phyloP scores from a whole-genome alignment of 1,140 invertebrate species.

The Mactra quadrangularis region DNA sequence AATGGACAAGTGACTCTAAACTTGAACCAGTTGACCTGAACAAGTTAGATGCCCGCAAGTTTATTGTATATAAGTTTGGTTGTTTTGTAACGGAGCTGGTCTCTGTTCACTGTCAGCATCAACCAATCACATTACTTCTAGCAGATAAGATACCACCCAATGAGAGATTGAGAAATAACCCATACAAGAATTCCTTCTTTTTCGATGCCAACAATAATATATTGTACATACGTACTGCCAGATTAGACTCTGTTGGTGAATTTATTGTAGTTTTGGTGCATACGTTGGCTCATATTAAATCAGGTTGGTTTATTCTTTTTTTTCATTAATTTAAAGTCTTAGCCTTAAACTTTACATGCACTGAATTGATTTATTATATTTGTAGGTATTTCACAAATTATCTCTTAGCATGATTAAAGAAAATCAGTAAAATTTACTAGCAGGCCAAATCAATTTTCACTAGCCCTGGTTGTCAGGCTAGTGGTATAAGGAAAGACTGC shows the following conservation, averaged over 20 bases:
- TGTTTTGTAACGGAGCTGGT: slow-evolving; percentile 77
- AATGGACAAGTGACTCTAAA: slow-evolving; percentile 77
- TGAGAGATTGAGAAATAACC: slow-evolving; percentile 73
- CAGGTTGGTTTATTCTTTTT: slow-evolving; percentile 69
- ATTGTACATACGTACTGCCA: slow-evolving; percentile 76
- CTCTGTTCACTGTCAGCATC: slow-evolving; percentile 73
- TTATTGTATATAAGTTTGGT: slow-evolving; percentile 82
- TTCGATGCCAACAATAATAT: slow-evolving; percentile 81
- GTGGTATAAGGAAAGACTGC: too few species aligned
- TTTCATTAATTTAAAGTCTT: neutral
- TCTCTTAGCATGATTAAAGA: too few species aligned
- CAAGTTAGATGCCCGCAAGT: slow-evolving; percentile 77
- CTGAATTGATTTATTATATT: too few species aligned
- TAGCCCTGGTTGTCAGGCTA: too few species aligned
- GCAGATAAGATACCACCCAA: slow-evolving; percentile 80
- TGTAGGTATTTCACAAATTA: too few species aligned
- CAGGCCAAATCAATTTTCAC: too few species aligned
- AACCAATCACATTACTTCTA: slow-evolving; percentile 78
- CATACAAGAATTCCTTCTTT: slow-evolving; percentile 81
- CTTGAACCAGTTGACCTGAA: slow-evolving; percentile 79
- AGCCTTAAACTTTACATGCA: too few species aligned
- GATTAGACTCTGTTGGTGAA: slow-evolving; percentile 80
- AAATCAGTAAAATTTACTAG: too few species aligned
- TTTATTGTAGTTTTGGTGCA: slow-evolving; percentile 80
- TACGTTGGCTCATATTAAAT: slow-evolving; percentile 80